Evolutionary conservation across 2,888 invertebrate species (phyloP).

Genomic region (Taenaris catops): DNA sequence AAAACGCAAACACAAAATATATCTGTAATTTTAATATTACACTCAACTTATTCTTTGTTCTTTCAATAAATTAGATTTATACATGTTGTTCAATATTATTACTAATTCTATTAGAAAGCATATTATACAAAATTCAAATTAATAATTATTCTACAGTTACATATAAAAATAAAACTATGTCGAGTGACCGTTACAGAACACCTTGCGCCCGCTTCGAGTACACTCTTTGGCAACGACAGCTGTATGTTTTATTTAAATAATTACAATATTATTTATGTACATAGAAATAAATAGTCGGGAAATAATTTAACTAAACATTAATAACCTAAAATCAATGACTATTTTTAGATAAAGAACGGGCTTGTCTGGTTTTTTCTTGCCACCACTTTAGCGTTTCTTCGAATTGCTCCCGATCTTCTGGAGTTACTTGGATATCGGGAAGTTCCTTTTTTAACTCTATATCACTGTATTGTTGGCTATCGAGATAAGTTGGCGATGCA

Average conservation of each 20-base stretch:
- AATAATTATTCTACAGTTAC: no score
- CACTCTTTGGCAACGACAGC: constrained; percentile 71
- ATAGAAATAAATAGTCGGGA: constrained; percentile 41
- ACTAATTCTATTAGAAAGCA: no score
- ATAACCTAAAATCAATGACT: constrained; percentile 24
- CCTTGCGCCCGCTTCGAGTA: constrained; percentile 63
- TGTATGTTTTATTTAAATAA: constrained; percentile 50
- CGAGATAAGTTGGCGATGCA: constrained; percentile 54
- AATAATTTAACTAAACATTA: constrained; percentile 22
- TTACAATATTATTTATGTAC: constrained; percentile 31
- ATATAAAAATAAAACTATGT: constrained; percentile 11
- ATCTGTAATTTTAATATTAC: no score
- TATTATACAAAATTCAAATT: no score
- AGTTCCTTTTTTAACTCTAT: constrained; percentile 68
- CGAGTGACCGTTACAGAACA: constrained; percentile 62
- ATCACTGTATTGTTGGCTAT: constrained; percentile 65
- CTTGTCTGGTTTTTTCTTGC: constrained; percentile 69
- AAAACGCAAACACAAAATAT: no score
- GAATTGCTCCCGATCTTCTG: constrained; percentile 68
- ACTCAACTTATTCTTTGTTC: no score
- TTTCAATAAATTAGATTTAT: no score
- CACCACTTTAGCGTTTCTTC: constrained; percentile 76
- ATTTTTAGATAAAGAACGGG: constrained; percentile 40
- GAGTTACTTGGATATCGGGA: constrained; percentile 68
- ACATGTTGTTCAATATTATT: no score